Conservation (phyloP, 1,140 invertebrate species). For the Drosophila subobscura region DNA sequence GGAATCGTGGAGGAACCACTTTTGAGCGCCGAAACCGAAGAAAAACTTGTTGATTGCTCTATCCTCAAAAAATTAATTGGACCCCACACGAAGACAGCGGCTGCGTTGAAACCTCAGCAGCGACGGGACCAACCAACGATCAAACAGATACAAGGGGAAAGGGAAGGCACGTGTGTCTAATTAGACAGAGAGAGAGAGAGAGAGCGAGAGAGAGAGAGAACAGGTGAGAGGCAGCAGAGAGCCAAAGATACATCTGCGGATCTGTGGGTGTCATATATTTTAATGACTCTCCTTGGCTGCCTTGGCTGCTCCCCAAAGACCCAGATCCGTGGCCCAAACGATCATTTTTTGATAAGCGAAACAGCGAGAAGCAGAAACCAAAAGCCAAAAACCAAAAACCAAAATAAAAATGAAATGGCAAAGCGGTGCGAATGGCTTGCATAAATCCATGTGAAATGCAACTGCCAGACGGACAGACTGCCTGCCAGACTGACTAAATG, state of each 20-base stretch:
- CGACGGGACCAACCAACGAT: neutral
- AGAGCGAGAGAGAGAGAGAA: neutral
- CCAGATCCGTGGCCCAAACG: constrained; percentile 25
- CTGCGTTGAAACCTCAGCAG: constrained; percentile 14
- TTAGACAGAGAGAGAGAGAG: constrained; percentile 25
- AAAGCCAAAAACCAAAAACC: constrained; percentile 1
- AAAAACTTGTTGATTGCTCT: constrained; percentile 79
- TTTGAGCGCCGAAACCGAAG: constrained; percentile 39
- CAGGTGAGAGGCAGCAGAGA: constrained; percentile 41
- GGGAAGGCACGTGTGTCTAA: constrained; percentile 45
- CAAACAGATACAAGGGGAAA: neutral
- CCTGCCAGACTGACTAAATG: neutral
- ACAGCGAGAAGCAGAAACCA: neutral
- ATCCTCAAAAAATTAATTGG: constrained; percentile 78
- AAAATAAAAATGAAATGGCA: constrained; percentile 65
- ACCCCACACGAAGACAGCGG: constrained; percentile 67
- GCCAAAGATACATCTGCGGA: constrained; percentile 41
- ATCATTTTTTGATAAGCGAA: constrained; percentile 54
- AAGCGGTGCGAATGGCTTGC: constrained; percentile 74
- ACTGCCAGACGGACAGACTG: constrained; percentile 13
- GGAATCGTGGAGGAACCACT: constrained; percentile 18
- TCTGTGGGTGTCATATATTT: constrained; percentile 79
- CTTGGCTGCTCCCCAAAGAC: constrained; percentile 31
- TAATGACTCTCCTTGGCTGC: constrained; percentile 51
- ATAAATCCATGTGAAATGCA: constrained; percentile 79